Conservation (phyloP, 2,113 vertebrate genomes). For the Periophthalmus modestus region DNA sequence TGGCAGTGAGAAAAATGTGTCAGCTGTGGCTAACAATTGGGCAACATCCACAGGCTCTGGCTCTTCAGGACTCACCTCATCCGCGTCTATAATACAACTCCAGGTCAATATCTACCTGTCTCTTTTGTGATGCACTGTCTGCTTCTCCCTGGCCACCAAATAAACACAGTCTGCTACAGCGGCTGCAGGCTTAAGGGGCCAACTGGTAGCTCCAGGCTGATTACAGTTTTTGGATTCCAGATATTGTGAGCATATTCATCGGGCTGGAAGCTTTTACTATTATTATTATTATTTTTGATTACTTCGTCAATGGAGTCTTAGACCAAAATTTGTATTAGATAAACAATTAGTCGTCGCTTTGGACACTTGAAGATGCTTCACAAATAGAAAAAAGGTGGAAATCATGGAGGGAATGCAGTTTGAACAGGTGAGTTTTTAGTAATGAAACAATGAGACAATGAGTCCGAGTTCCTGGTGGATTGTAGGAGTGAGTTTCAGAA, state of each 20-base stretch:
- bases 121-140: not conserved
- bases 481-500: too few relatives aligned
- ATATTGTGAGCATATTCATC: not conserved
- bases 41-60: constrained; percentile 1
- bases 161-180: constrained; percentile 19
- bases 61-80: not conserved
- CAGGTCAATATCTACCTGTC: constrained; percentile 18
- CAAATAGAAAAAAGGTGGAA: too few relatives aligned
- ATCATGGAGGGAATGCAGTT: too few relatives aligned
- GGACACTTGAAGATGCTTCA: too few relatives aligned
- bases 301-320: too few relatives aligned
- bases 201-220: constrained; percentile 7
- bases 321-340: too few relatives aligned
- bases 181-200: constrained; percentile 14
- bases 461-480: too few relatives aligned
- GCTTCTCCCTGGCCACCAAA: constrained; percentile 4
- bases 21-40: not conserved
- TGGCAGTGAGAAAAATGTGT: constrained; percentile 17
- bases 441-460: too few relatives aligned
- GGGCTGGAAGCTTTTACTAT: not conserved
- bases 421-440: too few relatives aligned
- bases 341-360: too few relatives aligned
- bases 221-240: not conserved
- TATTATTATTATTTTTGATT: too few relatives aligned
- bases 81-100: constrained; percentile 1